Percentiles rank a stretch among this genome's conserved stretches.
phyloP scores from a whole-genome alignment of 2,888 invertebrate species.

The Cyrtodaria siliqua region DNA sequence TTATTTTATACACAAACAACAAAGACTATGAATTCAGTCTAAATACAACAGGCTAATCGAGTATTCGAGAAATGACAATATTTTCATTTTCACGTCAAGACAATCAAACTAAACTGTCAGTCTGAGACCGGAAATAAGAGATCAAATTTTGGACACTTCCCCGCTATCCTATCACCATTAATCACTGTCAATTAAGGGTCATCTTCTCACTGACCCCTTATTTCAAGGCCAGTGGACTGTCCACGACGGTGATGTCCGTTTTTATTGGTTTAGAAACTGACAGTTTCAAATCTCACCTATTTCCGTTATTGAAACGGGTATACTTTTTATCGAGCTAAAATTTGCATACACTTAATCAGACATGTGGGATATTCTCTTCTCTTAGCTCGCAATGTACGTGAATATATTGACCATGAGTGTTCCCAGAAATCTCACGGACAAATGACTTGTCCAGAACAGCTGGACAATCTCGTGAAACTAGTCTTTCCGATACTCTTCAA shows the following conservation, averaged over 20 bases:
- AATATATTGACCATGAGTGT: too few species aligned
- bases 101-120: constrained; percentile 24
- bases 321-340: constrained; percentile 20
- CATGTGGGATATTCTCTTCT: too few species aligned
- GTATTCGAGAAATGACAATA: constrained; percentile 50
- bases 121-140: constrained; percentile 32
- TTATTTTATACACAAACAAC: too few species aligned
- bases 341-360: constrained; percentile 36
- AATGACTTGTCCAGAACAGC: too few species aligned
- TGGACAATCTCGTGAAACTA: too few species aligned
- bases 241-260: constrained; percentile 23
- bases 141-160: constrained; percentile 41
- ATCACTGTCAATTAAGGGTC: constrained; percentile 53
- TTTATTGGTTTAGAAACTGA: constrained; percentile 20
- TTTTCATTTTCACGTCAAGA: constrained; percentile 17
- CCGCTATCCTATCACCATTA: constrained; percentile 45
- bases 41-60: not conserved
- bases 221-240: constrained; percentile 27
- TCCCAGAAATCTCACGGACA: too few species aligned
- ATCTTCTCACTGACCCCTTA: constrained; percentile 41
- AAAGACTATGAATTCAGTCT: not conserved
- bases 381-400: too few species aligned
- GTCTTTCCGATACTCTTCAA: too few species aligned
- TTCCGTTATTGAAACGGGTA: constrained; percentile 36
- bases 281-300: constrained; percentile 32